These are phyloP conservation scores for Paratilapia polleni DNA, from an alignment of 2,113 vertebrate genomes.

Conservation along the genomic window DNA sequence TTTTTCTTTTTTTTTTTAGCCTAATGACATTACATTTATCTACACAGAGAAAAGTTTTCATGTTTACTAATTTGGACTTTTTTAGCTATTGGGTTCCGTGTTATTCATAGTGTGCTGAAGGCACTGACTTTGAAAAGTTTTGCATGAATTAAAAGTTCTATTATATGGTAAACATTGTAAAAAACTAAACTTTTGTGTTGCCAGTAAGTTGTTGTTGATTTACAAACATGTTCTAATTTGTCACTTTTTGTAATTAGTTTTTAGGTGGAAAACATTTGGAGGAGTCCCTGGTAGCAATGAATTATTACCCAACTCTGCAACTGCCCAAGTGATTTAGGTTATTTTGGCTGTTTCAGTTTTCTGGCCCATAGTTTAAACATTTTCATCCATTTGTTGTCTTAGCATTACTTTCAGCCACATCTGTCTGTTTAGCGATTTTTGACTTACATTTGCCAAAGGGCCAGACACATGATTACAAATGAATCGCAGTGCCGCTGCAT, in stretches of 20 bases:
- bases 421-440: background rate
- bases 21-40: too few relatives aligned
- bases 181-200: background rate
- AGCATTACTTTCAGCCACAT: background rate
- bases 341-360: background rate
- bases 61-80: too few relatives aligned
- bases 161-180: background rate
- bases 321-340: background rate
- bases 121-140: background rate
- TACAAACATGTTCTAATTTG: background rate
- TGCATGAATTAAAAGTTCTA: background rate
- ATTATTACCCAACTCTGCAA: background rate
- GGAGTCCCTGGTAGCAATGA: background rate
- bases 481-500: background rate
- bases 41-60: too few relatives aligned
- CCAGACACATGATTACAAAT: background rate
- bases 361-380: background rate
- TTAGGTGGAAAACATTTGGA: background rate
- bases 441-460: background rate
- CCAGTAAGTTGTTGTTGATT: accelerated
- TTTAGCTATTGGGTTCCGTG: too few relatives aligned
- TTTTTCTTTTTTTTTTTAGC: too few relatives aligned
- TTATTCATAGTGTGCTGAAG: too few relatives aligned
- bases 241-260: background rate
- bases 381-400: background rate